These are phyloP conservation scores for Erannis defoliaria DNA, from an alignment of 2,888 invertebrate species.

Conservation along the genomic window DNA sequence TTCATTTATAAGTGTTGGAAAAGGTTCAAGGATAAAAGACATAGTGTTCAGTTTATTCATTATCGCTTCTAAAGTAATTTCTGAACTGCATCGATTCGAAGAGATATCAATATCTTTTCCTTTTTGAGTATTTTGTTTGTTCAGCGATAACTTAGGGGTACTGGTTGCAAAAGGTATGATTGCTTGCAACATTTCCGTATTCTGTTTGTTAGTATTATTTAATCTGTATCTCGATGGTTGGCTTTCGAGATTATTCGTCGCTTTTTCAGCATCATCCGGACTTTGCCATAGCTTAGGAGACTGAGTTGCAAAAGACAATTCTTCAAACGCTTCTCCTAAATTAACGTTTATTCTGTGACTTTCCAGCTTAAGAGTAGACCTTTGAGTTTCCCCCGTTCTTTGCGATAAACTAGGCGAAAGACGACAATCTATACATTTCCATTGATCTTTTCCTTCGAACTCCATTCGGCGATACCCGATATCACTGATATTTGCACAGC, in stretches of 20 bases:
- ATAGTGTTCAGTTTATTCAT: slow-evolving; percentile 4
- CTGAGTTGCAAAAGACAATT: not conserved
- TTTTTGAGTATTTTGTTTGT: not conserved
- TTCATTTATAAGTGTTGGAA: slow-evolving; percentile 18
- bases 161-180: too few relatives aligned
- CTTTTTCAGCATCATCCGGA: too few relatives aligned
- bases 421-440: slow-evolving; percentile 17
- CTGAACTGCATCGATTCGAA: not conserved
- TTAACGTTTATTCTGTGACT: not conserved
- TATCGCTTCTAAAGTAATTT: not conserved
- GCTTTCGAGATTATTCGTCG: not conserved
- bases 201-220: not conserved
- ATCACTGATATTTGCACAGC: slow-evolving; percentile 26
- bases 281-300: too few relatives aligned
- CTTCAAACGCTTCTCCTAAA: too few relatives aligned
- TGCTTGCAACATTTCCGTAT: not conserved
- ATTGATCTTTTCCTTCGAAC: slow-evolving; percentile 12
- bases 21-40: slow-evolving; percentile 7
- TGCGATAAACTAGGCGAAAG: not conserved
- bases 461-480: slow-evolving; percentile 17
- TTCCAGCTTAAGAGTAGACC: not conserved
- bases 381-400: not conserved
- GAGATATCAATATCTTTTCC: not conserved
- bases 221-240: not conserved
- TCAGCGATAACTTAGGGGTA: not conserved